Percentiles rank a stretch among this genome's conserved stretches.
These are phyloP conservation scores for Xenotilapia flavipinnis DNA, from an alignment of 2,113 vertebrate genomes.

Conservation along the genomic window DNA sequence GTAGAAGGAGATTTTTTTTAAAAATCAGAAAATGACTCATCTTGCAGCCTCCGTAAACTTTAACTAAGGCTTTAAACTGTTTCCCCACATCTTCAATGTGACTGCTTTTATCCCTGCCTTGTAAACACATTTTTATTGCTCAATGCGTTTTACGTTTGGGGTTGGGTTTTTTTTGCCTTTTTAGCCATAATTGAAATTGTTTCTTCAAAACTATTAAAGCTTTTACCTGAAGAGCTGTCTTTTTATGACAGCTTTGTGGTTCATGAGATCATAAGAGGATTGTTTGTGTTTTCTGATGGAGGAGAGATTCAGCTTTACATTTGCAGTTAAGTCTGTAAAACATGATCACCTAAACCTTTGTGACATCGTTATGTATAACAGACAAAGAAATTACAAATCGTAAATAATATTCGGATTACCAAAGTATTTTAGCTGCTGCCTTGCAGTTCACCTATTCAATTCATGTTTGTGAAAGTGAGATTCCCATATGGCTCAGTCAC, in stretches of 20 bases:
- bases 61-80: conserved; percentile 41
- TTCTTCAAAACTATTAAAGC: conserved; percentile 52
- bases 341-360: background rate
- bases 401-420: background rate
- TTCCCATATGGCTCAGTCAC: background rate
- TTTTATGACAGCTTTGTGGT: conserved; percentile 5
- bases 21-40: conserved; percentile 21
- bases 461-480: background rate
- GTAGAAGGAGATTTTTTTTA: conserved; percentile 45
- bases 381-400: background rate
- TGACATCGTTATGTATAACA: background rate
- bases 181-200: conserved; percentile 61
- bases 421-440: background rate
- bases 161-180: background rate
- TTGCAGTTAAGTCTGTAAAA: background rate
- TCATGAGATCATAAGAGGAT: background rate
- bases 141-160: background rate
- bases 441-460: background rate
- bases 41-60: conserved; percentile 39
- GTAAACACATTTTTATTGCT: conserved; percentile 52
- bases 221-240: conserved; percentile 35
- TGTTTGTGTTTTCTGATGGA: background rate
- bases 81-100: conserved; percentile 28
- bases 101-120: conserved; percentile 45
- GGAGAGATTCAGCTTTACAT: conserved; percentile 14